Percentiles rank a stretch among this genome's conserved stretches.
Evolutionary conservation across 1,140 invertebrate genomes (phyloP).

Genomic region (Mizuhopecten yessoensis): DNA sequence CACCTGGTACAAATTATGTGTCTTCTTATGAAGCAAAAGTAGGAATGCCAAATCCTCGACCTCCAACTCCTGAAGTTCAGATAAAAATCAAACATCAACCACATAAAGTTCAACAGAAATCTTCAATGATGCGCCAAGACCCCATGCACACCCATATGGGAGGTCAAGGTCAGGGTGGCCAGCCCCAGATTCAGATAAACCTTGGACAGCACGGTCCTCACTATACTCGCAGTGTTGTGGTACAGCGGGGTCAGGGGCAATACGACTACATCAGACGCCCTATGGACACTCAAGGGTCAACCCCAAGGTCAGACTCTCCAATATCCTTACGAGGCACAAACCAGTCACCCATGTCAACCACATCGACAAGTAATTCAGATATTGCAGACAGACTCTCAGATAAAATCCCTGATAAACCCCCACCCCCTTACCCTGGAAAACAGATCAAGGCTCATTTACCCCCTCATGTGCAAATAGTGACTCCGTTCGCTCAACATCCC

Average conservation of each 20-base stretch:
- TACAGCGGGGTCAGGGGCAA: constrained; percentile 50
- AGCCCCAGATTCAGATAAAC: constrained; percentile 52
- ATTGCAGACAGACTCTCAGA: constrained; percentile 71
- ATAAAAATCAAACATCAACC: constrained; percentile 74
- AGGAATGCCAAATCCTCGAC: constrained; percentile 57
- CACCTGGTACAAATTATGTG: constrained; percentile 50
- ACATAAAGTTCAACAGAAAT: constrained; percentile 62
- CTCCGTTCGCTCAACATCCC: constrained; percentile 26
- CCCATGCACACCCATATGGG: constrained; percentile 56
- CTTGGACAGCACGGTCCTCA: constrained; percentile 44
- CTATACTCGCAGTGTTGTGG: constrained; percentile 55
- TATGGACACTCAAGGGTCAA: constrained; percentile 74
- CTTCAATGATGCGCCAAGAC: constrained; percentile 41
- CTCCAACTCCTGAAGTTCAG: constrained; percentile 70
- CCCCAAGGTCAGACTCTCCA: constrained; percentile 81
- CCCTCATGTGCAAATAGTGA: constrained; percentile 39
- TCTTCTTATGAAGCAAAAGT: constrained; percentile 65
- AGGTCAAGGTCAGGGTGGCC: constrained; percentile 46
- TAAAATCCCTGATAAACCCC: constrained; percentile 81
- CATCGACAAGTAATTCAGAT: constrained; percentile 81
- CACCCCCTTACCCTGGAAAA: constrained; percentile 80
- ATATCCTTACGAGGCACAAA: constrained; percentile 75
- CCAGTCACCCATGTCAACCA: constrained; percentile 80
- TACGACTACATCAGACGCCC: constrained; percentile 63
- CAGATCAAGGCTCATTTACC: constrained; percentile 42